A percentile compares a stretch with the other conserved stretches of the same genome.
Evolutionary conservation across 2,797 vertebrate species (phyloP).

Genomic region (Urosaurus nigricauda): DNA sequence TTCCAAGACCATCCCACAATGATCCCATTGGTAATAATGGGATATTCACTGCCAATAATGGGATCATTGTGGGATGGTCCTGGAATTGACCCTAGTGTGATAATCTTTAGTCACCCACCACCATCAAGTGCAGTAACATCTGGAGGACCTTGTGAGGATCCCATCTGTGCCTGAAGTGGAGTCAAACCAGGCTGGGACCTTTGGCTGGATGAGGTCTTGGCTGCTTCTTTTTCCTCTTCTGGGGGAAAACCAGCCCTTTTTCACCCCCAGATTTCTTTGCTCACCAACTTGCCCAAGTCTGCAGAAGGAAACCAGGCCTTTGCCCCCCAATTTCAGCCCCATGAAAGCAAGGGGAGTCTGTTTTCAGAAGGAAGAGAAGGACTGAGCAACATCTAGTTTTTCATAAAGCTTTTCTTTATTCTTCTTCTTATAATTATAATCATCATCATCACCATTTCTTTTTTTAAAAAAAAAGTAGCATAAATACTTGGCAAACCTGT

Average conservation of each 20-base stretch:
- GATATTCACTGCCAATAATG: too few relatives aligned
- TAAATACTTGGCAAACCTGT: slow-evolving; percentile 77
- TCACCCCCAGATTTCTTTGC: neutral
- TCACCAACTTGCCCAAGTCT: neutral
- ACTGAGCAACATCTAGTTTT: slow-evolving; percentile 17
- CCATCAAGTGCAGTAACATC: too few relatives aligned
- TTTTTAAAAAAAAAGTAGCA: slow-evolving; percentile 72
- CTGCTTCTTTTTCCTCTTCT: neutral
- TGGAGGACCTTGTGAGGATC: too few relatives aligned
- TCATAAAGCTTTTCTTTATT: slow-evolving; percentile 75
- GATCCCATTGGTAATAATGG: too few relatives aligned
- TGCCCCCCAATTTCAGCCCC: neutral
- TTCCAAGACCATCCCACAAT: too few relatives aligned
- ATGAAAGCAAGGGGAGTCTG: neutral
- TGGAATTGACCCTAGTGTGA: too few relatives aligned
- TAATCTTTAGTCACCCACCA: too few relatives aligned
- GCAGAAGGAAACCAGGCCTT: neutral
- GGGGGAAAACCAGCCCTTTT: neutral
- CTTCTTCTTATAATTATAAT: neutral
- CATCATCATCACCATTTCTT: slow-evolving; percentile 37
- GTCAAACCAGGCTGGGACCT: neutral
- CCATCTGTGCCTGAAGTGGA: neutral
- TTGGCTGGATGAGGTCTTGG: neutral
- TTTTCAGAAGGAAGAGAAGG: neutral
- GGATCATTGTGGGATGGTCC: too few relatives aligned